These are phyloP conservation scores for Phenganax subtilis DNA, from an alignment of 92 coral and sea anemone species.

Conservation along the genomic window DNA sequence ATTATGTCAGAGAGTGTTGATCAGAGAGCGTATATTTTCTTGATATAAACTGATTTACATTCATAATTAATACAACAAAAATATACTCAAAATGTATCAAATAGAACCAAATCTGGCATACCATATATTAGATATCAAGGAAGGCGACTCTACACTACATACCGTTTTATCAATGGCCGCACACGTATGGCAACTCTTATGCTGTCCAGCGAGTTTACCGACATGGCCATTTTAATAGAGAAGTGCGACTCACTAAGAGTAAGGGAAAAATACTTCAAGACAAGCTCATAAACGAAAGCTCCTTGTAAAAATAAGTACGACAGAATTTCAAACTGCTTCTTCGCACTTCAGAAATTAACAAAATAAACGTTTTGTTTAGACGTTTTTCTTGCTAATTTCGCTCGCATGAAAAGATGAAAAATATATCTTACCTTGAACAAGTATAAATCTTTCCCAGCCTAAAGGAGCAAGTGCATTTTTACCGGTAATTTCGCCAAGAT, in stretches of 20 bases:
- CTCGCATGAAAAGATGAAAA: not conserved
- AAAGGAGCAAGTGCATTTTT: not conserved
- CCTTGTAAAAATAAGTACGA: no score
- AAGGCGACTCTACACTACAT: conserved; percentile 16
- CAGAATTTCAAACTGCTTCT: no score
- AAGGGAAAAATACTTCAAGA: not conserved
- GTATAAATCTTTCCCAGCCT: not conserved
- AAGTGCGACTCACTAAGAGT: not conserved
- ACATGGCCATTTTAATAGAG: not conserved
- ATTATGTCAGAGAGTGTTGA: no score
- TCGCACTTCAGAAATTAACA: not conserved
- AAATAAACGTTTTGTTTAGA: not conserved
- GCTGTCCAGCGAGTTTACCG: conserved; percentile 39
- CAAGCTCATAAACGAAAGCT: not conserved
- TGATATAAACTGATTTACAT: no score
- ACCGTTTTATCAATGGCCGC: conserved; percentile 76
- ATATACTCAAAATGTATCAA: no score
- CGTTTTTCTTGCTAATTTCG: not conserved
- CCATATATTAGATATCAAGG: no score
- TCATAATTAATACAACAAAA: no score
- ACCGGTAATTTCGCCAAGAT: not conserved
- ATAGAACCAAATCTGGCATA: no score
- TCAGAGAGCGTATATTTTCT: no score
- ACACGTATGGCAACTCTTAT: conserved; percentile 79
- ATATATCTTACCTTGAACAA: not conserved